Percentiles rank a stretch among this genome's conserved stretches.
phyloP scores from a whole-genome alignment of 2,888 invertebrate genomes.

The Papilio gigon region DNA sequence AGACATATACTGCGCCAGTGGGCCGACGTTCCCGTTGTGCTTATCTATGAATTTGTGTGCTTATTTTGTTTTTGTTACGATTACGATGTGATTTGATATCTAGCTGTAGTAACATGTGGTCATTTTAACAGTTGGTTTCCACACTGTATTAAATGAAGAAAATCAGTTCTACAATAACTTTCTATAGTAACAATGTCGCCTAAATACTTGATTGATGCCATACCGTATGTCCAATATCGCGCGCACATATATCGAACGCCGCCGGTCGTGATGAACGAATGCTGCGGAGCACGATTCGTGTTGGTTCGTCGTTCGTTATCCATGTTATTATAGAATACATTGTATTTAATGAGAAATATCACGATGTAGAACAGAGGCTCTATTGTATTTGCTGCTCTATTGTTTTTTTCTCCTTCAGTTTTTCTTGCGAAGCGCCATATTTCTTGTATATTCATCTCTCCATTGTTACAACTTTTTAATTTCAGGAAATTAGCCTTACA shows the following conservation, averaged over 20 bases:
- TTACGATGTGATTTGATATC: neutral
- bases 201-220: neutral
- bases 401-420: slow-evolving; percentile 36
- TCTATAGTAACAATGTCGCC: neutral
- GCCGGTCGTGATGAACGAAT: neutral
- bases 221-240: neutral
- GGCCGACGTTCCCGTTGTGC: neutral
- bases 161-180: neutral
- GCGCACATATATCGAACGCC: neutral
- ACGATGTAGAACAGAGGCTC: slow-evolving; percentile 29
- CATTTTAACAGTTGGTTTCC: no score
- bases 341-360: slow-evolving; percentile 40
- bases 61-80: neutral
- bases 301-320: no score
- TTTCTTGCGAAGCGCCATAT: slow-evolving; percentile 26
- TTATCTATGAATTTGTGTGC: slow-evolving; percentile 17
- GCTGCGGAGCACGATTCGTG: slow-evolving; percentile 1
- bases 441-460: slow-evolving; percentile 30
- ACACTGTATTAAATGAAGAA: no score
- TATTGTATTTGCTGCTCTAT: slow-evolving; percentile 38
- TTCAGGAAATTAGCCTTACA: slow-evolving; percentile 30
- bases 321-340: slow-evolving; percentile 19
- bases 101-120: neutral
- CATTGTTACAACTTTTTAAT: slow-evolving; percentile 40
- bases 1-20: slow-evolving; percentile 21